phyloP scores from a whole-genome alignment of 1,140 invertebrate species.

The Heliconius hewitsoni region DNA sequence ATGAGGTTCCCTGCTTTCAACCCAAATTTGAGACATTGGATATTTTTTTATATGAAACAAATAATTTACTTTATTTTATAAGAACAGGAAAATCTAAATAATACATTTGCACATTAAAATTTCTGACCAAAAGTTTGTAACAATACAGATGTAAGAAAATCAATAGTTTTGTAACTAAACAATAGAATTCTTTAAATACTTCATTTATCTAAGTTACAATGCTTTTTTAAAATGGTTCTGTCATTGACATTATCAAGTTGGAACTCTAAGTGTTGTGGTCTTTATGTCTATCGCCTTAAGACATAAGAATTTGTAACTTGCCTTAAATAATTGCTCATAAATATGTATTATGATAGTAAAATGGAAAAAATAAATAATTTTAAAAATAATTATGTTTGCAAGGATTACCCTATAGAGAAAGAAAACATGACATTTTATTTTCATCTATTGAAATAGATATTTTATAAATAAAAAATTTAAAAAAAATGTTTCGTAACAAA shows the following conservation, averaged over 20 bases:
- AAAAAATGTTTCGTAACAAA: no score
- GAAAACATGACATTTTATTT: background rate
- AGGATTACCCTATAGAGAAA: background rate
- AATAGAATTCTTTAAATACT: conserved; percentile 32
- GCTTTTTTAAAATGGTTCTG: conserved; percentile 6
- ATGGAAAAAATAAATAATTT: background rate
- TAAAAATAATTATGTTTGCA: no score
- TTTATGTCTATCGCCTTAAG: background rate
- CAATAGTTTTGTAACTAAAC: conserved; percentile 21
- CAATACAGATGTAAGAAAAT: conserved; percentile 16
- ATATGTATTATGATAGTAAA: background rate
- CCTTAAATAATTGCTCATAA: background rate
- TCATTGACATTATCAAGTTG: background rate
- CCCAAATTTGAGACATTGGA: no score
- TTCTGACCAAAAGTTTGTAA: background rate
- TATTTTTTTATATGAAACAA: no score
- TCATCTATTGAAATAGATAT: no score
- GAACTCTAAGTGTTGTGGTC: background rate
- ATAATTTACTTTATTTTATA: no score
- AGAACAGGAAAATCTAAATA: no score
- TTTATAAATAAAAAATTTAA: background rate
- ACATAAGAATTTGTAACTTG: background rate
- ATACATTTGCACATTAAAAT: no score
- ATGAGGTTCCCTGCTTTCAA: no score
- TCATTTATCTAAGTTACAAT: conserved; percentile 28